A percentile compares a stretch with the other conserved stretches of the same genome.
Conservation (phyloP, 2,888 invertebrate genomes). For the Griposia aprilina region DNA sequence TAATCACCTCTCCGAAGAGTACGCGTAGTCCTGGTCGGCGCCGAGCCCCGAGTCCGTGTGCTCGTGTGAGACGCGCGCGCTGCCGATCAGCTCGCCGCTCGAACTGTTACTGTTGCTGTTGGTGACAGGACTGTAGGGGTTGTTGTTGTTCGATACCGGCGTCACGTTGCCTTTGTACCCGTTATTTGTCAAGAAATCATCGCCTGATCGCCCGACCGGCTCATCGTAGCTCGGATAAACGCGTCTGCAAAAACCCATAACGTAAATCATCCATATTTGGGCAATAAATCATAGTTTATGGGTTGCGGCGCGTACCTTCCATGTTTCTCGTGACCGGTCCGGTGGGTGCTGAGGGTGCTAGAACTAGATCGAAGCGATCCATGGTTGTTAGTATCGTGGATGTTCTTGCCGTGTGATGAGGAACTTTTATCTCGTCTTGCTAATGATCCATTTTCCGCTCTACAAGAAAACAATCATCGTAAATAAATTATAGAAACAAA, state of each 20-base stretch:
- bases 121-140: slow-evolving; percentile 88
- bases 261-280: slow-evolving; percentile 65
- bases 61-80: slow-evolving; percentile 92
- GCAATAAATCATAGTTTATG: slow-evolving; percentile 61
- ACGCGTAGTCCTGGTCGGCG: slow-evolving; percentile 94
- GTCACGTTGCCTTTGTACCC: slow-evolving; percentile 86
- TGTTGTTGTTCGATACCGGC: slow-evolving; percentile 85
- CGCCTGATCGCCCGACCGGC: slow-evolving; percentile 77
- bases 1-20: slow-evolving; percentile 92
- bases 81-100: slow-evolving; percentile 88
- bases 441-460: slow-evolving; percentile 85
- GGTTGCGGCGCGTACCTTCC: slow-evolving; percentile 61
- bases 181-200: slow-evolving; percentile 86
- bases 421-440: slow-evolving; percentile 85
- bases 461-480: slow-evolving; percentile 14
- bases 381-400: slow-evolving; percentile 82
- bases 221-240: slow-evolving; percentile 87
- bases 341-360: slow-evolving; percentile 86
- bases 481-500: background rate
- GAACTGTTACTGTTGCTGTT: slow-evolving; percentile 90
- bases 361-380: slow-evolving; percentile 91
- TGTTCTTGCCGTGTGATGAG: slow-evolving; percentile 80
- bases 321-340: slow-evolving; percentile 63
- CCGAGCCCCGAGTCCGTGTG: slow-evolving; percentile 95
- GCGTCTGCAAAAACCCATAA: slow-evolving; percentile 79